Base-by-base conservation (phyloP, 1,140 invertebrate genomes). In the Lepidurus couesii region DNA sequence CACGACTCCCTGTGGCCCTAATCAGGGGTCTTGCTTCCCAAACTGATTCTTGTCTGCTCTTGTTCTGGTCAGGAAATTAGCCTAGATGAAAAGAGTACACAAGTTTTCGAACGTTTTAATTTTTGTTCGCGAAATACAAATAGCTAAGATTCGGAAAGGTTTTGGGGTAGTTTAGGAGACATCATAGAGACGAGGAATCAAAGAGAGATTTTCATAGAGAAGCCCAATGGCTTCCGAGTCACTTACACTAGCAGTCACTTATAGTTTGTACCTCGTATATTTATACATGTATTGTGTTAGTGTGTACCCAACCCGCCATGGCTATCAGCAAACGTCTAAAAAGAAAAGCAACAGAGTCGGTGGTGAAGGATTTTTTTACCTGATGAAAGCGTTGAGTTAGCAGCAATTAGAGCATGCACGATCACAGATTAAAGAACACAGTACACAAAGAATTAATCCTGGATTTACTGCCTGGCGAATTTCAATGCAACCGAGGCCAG, bases 281-380 rank as follows among this genome's bases (percentile, higher is more conserved):
- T 13, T 65, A 21, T 4, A 65, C 21, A 21, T 65, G 21, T 65
- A 21, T 13, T n/a, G 53, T 21, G 16, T 65, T 65, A 21, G 16
- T 65, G 53, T 65, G 16, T 65, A 65, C 53, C 53, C 53, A 65
- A 65, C 53, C 53, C 53, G 53, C 53, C 53, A 65, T 65, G 53
- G 21, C n/a, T 21, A 65, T 34, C 34, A 0, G 34, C 34, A 34
- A 34, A 34, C 34, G 34, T 34, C 34, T 34, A 34, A 34, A 34
- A 34, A 34, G 34, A 3, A 3, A 34, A 34, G 34, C 2, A 34
- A 34, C 34, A 65, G 21, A 65, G 5, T 24, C 24, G 53, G 16
- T 65, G 53, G 21, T 5, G 53, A 65, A 65, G 21, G 16, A 16
- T n/a, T 65, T 21, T 65, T 65, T 65, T 65, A 65, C 53, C 53